Evolutionary conservation across 2,113 vertebrate species (phyloP), one percentile per base, ranked within the genome.

Genomic region (Phylloscopus trochilus): DNA sequence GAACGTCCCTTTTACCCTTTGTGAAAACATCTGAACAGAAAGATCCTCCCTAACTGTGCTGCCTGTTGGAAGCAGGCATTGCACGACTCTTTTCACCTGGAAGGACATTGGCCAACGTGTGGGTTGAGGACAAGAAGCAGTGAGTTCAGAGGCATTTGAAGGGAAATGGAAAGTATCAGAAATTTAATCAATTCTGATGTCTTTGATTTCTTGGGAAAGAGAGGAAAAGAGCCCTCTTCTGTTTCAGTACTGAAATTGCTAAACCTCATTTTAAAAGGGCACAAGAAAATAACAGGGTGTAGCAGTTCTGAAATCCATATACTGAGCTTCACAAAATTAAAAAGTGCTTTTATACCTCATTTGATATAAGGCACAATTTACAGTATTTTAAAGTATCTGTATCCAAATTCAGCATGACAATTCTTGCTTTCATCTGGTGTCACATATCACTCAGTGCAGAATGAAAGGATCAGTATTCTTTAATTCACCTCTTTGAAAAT

Each of bases 151-250:
- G 44, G 17, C 39, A 23, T 46, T 47, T 52, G 58, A n/a, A 72
- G 26, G 15, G 49, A 93, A 91, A 66, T 12, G 15, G 46, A 59
- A 17, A 81, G 13, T 27, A n/a, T 64, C 11, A 41, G 49, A 84
- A 70, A 77, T 43, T 7, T 60, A 56, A 59, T 55, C 41, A 35
- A 10, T 89, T 90, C 5, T 9, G 16, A 47, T 74, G 20, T n/a
- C 15, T 83, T 47, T 59, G n/a, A 12, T 77, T 85, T 85, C 59
- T 82, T 83, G 28, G 31, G 24, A 91, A 28, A 76, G 66, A 73
- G 68, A 87, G 75, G 82, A 66, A 90, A 94, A 86, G 92, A 95
- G 85, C 92, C 85, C 93, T 88, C 92, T 95, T 93, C 92, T 94
- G 88, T 95, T 85, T 80, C 77, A 69, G 30, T 37, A n/a, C 30